Evolutionary conservation across 2,113 vertebrate genomes (phyloP).

Genomic region (Reinhardtius hippoglossoides): DNA sequence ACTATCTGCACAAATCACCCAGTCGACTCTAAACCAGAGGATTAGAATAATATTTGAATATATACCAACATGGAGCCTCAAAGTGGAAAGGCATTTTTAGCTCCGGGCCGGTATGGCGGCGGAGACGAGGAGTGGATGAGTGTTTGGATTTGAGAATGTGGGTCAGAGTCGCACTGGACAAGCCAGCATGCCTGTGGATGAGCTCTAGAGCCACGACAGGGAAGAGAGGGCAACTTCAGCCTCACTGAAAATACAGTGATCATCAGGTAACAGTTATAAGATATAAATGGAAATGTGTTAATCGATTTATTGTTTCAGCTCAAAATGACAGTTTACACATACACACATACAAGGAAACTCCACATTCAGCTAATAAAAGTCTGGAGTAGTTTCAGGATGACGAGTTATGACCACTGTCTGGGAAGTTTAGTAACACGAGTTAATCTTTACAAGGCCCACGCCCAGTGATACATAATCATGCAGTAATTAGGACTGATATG

Average conservation of each 20-base stretch:
- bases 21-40: background rate
- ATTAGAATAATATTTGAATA: background rate
- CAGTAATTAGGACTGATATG: too few species aligned
- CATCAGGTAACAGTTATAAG: background rate
- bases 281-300: background rate
- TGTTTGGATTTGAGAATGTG: conserved; percentile 2
- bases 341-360: background rate
- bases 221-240: background rate
- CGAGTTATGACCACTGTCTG: background rate
- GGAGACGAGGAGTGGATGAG: background rate
- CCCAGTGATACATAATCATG: background rate
- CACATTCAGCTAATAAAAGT: background rate
- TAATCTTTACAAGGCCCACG: background rate
- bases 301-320: too few species aligned
- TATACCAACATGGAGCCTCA: background rate
- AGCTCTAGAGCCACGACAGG: background rate
- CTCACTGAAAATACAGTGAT: background rate
- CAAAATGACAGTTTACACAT: too few species aligned
- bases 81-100: background rate
- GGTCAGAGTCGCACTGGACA: background rate
- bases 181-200: background rate
- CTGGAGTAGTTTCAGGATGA: background rate
- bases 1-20: background rate
- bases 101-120: background rate
- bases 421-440: background rate